Evolutionary conservation across 2,113 vertebrate species (phyloP).

Genomic region (Pogona vitticeps): DNA sequence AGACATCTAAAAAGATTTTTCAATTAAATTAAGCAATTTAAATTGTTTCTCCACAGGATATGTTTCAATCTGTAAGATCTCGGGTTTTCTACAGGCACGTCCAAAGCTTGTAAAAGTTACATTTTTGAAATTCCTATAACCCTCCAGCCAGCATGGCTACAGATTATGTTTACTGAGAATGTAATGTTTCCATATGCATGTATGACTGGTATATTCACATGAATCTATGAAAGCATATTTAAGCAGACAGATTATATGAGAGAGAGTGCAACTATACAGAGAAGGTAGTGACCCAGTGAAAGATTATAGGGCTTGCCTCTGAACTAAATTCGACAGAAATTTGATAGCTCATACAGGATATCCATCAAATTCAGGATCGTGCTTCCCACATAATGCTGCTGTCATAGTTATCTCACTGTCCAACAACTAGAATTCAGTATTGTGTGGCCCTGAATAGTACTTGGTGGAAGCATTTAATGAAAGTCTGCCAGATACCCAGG

Average conservation of each 20-base stretch:
- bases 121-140: neutral
- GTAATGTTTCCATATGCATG: neutral
- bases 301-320: too few species aligned
- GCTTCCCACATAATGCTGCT: too few species aligned
- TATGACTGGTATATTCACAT: neutral
- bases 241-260: neutral
- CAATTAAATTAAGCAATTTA: slow-evolving; percentile 69
- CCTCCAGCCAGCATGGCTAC: neutral
- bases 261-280: neutral
- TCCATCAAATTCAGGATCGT: neutral
- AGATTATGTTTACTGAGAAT: too few species aligned
- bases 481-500: too few species aligned
- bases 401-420: too few species aligned
- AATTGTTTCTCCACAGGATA: slow-evolving; percentile 22
- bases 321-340: neutral
- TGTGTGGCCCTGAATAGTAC: too few species aligned
- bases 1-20: slow-evolving; percentile 65
- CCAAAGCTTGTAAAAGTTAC: neutral
- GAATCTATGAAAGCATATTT: neutral
- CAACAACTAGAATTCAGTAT: too few species aligned
- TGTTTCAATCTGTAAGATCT: slow-evolving; percentile 24
- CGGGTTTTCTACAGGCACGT: neutral
- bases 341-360: neutral
- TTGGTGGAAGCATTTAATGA: too few species aligned
- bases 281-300: neutral